Percentiles rank a stretch among this genome's conserved stretches.
phyloP scores from a whole-genome alignment of 53 echinoderm and acorn worm genomes.

The Stichopus horrens region DNA sequence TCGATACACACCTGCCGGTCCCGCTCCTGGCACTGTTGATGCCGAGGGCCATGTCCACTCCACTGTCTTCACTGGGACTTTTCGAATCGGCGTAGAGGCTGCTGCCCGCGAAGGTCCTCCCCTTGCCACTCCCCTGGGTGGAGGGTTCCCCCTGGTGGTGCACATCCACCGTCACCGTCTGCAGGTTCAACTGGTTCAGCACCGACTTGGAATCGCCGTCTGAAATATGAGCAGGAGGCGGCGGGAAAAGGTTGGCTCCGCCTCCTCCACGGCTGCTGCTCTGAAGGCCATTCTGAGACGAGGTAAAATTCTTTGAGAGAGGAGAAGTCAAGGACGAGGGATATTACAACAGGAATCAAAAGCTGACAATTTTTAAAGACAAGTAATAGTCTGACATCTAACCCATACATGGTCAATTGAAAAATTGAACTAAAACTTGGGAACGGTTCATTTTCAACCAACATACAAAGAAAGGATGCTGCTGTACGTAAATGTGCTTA shows the following conservation, averaged over 20 bases:
- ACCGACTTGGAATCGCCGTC: slow-evolving; percentile 52
- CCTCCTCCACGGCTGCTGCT: neutral
- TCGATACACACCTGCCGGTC: neutral
- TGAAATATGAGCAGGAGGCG: neutral
- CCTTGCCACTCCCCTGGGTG: slow-evolving; percentile 55
- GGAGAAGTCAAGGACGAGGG: neutral
- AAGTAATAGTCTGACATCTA: neutral
- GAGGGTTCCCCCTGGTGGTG: slow-evolving; percentile 61
- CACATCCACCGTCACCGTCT: slow-evolving; percentile 80
- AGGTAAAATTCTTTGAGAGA: slow-evolving; percentile 15
- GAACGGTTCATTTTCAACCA: no score
- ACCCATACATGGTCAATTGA: no score
- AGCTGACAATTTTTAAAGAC: neutral
- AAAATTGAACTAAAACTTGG: no score
- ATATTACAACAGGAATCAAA: neutral
- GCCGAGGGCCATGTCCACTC: slow-evolving; percentile 68
- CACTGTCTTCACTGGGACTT: slow-evolving; percentile 97
- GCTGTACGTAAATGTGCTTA: no score
- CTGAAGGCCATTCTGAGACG: neutral
- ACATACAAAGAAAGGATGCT: no score
- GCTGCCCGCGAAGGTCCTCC: slow-evolving; percentile 32
- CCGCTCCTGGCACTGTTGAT: slow-evolving; percentile 42
- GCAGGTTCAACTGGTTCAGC: slow-evolving; percentile 65
- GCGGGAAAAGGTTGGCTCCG: neutral
- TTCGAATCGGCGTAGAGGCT: slow-evolving; percentile 67